These are phyloP conservation scores for Archivesica marissinica DNA, from an alignment of 1,140 invertebrate genomes.

Conservation along the genomic window DNA sequence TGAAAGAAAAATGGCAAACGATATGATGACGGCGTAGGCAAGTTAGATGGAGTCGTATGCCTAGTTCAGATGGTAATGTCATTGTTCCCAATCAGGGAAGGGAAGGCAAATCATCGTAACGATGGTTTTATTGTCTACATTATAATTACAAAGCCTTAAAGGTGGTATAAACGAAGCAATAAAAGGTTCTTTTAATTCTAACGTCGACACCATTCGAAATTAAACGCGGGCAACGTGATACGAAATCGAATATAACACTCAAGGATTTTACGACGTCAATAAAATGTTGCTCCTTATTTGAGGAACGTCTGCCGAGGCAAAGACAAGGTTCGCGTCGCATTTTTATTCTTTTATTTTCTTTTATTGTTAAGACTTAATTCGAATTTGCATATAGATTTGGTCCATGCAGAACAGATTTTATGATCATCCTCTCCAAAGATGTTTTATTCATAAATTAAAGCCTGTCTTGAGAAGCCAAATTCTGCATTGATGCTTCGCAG, in stretches of 20 bases:
- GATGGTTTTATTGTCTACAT: slow-evolving; percentile 64
- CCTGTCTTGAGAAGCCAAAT: slow-evolving; percentile 4
- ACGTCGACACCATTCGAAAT: slow-evolving; percentile 62
- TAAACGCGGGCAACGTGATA: slow-evolving; percentile 60
- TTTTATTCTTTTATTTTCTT: slow-evolving; percentile 53
- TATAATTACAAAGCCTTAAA: slow-evolving; percentile 64
- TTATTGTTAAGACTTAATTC: slow-evolving; percentile 60
- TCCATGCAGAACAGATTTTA: slow-evolving; percentile 48
- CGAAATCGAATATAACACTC: slow-evolving; percentile 64
- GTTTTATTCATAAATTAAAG: slow-evolving; percentile 52
- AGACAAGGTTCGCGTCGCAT: slow-evolving; percentile 37
- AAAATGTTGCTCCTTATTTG: slow-evolving; percentile 61
- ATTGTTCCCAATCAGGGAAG: slow-evolving; percentile 53
- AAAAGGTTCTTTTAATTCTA: slow-evolving; percentile 63
- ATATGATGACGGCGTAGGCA: background rate
- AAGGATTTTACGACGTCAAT: slow-evolving; percentile 62
- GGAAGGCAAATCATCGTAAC: slow-evolving; percentile 49
- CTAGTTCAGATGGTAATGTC: slow-evolving; percentile 48
- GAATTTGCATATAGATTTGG: slow-evolving; percentile 64
- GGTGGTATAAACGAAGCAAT: slow-evolving; percentile 54
- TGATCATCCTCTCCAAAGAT: slow-evolving; percentile 15
- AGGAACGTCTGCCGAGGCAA: slow-evolving; percentile 48
- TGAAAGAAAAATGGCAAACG: slow-evolving; percentile 47
- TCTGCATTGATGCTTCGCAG: slow-evolving; percentile 41
- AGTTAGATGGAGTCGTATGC: background rate